phyloP scores from a whole-genome alignment of 2,113 vertebrate species.

The Sinocyclocheilus anophthalmus region DNA sequence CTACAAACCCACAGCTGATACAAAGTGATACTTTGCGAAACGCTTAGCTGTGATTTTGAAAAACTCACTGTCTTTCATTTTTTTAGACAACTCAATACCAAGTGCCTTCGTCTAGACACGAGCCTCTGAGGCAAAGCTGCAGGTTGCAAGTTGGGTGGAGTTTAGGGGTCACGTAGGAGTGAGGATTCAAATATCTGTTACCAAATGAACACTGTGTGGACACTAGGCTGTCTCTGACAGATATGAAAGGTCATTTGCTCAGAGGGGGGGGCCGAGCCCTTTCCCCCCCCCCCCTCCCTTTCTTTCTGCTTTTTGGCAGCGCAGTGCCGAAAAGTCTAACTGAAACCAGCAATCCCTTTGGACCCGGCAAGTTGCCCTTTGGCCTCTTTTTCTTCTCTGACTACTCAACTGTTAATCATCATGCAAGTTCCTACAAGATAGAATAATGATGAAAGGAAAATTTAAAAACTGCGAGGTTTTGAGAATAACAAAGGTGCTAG shows the following conservation, averaged over 20 bases:
- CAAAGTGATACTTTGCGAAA: neutral
- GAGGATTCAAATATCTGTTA: constrained; percentile 69
- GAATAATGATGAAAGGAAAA: constrained; percentile 10
- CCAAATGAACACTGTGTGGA: constrained; percentile 58
- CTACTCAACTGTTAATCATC: constrained; percentile 45
- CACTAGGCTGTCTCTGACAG: constrained; percentile 61
- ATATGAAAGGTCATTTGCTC: constrained; percentile 70
- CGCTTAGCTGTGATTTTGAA: neutral
- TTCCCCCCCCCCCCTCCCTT: too few species aligned
- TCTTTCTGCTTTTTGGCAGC: too few species aligned
- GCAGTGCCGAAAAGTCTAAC: constrained; percentile 46
- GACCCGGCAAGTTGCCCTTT: neutral
- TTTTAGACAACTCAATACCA: constrained; percentile 1
- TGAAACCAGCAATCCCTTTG: constrained; percentile 50
- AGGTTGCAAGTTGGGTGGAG: constrained; percentile 43
- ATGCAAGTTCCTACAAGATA: constrained; percentile 18
- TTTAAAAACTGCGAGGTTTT: neutral
- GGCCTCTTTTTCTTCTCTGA: constrained; percentile 33
- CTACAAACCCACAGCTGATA: neutral
- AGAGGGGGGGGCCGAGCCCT: constrained; percentile 62
- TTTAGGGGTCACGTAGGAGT: constrained; percentile 55
- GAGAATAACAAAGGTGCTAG: neutral
- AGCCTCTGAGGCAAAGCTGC: constrained; percentile 30
- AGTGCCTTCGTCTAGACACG: too few species aligned
- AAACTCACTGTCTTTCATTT: neutral